These are phyloP conservation scores for Delphinapterus leucas DNA, from an alignment of 2,113 vertebrate species.

Conservation along the genomic window DNA sequence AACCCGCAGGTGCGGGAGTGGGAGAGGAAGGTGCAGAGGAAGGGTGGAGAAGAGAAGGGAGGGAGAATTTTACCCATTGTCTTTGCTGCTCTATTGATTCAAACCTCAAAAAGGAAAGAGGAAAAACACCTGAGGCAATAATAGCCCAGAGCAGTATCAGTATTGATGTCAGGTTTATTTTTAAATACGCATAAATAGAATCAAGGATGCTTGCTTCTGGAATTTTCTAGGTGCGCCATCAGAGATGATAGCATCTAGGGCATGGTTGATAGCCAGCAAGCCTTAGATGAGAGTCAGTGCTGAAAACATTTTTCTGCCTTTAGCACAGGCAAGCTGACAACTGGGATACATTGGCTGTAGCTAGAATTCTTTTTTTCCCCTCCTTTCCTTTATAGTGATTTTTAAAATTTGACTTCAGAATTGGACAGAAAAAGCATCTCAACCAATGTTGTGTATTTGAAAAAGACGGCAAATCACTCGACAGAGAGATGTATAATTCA, in stretches of 20 bases:
- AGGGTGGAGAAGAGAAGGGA: background rate
- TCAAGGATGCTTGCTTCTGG: background rate
- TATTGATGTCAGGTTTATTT: background rate
- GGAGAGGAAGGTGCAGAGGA: too few relatives aligned
- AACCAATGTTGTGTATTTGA: background rate
- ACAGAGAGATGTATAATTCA: conserved; percentile 1
- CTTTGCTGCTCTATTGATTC: background rate
- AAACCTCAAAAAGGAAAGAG: background rate
- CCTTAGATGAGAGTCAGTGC: background rate
- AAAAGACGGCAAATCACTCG: background rate
- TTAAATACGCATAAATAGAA: background rate
- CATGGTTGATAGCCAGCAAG: background rate
- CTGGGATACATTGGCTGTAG: background rate
- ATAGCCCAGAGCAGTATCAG: background rate
- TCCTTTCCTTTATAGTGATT: background rate
- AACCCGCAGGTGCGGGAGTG: background rate
- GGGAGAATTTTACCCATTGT: background rate
- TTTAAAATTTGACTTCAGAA: conserved; percentile 24
- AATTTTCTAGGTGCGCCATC: background rate
- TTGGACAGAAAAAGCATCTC: conserved; percentile 23
- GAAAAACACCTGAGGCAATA: background rate
- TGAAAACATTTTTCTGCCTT: background rate
- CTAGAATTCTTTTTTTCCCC: background rate
- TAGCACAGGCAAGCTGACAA: background rate
- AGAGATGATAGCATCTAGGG: background rate